phyloP scores from a whole-genome alignment of 1,140 invertebrate genomes.

The Cecropterus lyciades region DNA sequence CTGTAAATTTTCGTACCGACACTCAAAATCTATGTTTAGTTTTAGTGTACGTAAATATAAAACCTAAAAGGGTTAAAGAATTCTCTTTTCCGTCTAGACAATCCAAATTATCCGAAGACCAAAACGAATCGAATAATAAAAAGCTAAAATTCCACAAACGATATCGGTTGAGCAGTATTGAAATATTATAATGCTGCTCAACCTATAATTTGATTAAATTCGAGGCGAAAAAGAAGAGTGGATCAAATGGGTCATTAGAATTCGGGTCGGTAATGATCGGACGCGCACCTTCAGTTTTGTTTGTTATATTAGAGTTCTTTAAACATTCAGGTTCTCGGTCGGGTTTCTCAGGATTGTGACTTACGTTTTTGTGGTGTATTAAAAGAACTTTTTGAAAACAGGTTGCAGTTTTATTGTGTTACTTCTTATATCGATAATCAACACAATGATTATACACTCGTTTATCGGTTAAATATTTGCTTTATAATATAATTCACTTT shows the following conservation, averaged over 20 bases:
- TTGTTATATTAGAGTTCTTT: slow-evolving; percentile 69
- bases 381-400: background rate
- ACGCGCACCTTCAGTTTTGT: slow-evolving; percentile 66
- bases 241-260: slow-evolving; percentile 79
- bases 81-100: slow-evolving; percentile 64
- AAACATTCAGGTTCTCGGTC: slow-evolving; percentile 50
- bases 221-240: slow-evolving; percentile 71
- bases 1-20: too few species aligned
- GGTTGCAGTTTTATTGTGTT: background rate
- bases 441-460: too few species aligned
- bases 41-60: background rate
- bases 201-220: slow-evolving; percentile 84
- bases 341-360: slow-evolving; percentile 14
- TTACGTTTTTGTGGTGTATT: background rate
- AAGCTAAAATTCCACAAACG: slow-evolving; percentile 79
- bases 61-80: background rate
- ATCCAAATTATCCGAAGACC: slow-evolving; percentile 70
- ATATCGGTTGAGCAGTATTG: slow-evolving; percentile 75
- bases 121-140: slow-evolving; percentile 77
- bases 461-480: too few species aligned
- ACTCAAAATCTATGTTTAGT: background rate
- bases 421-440: background rate
- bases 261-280: slow-evolving; percentile 78
- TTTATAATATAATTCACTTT: too few species aligned
- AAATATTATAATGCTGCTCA: slow-evolving; percentile 81